Conservation (phyloP, 1,140 invertebrate genomes). For the Macrobrachium rosenbergii region DNA sequence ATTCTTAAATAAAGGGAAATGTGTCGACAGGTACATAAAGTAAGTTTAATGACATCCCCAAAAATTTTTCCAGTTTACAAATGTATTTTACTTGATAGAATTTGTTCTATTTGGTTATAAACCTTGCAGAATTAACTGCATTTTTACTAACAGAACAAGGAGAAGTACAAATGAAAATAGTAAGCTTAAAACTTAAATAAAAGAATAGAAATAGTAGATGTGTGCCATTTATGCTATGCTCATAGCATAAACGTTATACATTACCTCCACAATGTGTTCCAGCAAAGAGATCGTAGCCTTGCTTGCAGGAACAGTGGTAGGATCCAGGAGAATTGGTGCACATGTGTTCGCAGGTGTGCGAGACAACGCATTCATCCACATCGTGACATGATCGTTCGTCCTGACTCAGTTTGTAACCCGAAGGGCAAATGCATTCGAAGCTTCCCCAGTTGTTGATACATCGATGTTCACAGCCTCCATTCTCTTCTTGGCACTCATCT, state of each 20-base stretch:
- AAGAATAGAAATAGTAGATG: conserved; percentile 19
- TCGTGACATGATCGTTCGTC: conserved; percentile 61
- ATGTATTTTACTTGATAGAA: no score
- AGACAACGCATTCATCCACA: conserved; percentile 57
- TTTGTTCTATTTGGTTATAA: no score
- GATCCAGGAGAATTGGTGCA: conserved; percentile 73
- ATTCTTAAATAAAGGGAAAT: no score
- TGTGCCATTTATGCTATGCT: conserved; percentile 4
- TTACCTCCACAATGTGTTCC: conserved; percentile 34
- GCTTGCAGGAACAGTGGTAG: conserved; percentile 72
- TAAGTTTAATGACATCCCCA: no score
- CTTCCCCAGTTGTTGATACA: conserved; percentile 72
- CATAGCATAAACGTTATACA: background rate
- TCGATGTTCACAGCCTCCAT: conserved; percentile 71
- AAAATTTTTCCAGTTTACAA: no score
- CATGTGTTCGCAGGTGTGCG: conserved; percentile 72
- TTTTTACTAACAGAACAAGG: no score
- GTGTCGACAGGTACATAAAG: no score
- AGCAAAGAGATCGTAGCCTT: conserved; percentile 36
- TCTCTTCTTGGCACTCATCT: conserved; percentile 27
- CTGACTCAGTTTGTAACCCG: conserved; percentile 40
- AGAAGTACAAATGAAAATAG: no score
- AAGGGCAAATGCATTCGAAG: conserved; percentile 58
- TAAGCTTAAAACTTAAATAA: background rate
- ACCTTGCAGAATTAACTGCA: no score